These are phyloP conservation scores for Plodia interpunctella DNA, from an alignment of 1,140 invertebrate species.

Conservation along the genomic window DNA sequence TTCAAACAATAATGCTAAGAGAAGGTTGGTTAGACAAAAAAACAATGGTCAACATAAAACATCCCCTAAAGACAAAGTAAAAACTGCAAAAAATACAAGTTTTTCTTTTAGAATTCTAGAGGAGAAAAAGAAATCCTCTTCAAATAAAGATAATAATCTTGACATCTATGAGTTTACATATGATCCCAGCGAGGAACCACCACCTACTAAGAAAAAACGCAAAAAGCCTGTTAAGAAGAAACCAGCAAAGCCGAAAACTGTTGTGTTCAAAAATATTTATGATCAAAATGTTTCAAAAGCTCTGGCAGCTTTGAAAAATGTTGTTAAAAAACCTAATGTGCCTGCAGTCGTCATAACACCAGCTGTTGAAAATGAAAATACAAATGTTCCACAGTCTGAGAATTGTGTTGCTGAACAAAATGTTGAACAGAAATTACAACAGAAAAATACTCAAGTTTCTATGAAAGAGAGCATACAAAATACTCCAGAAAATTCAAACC, in stretches of 20 bases:
- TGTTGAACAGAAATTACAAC: not conserved
- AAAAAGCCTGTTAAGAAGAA: constrained; percentile 37
- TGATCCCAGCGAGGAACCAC: constrained; percentile 63
- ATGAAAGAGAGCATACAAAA: not conserved
- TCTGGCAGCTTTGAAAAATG: constrained; percentile 48
- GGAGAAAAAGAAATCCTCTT: constrained; percentile 34
- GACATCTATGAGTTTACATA: constrained; percentile 69
- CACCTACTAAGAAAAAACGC: constrained; percentile 56
- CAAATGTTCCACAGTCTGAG: constrained; percentile 7
- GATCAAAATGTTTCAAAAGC: constrained; percentile 57
- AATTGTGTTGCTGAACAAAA: constrained; percentile 11
- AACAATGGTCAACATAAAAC: constrained; percentile 18
- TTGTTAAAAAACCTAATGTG: constrained; percentile 26
- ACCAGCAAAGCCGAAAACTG: constrained; percentile 40
- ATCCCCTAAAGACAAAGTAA: constrained; percentile 17
- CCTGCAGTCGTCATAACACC: constrained; percentile 1
- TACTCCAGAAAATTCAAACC: constrained; percentile 3
- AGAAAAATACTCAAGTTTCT: not conserved
- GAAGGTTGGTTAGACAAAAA: constrained; percentile 9
- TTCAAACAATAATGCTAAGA: constrained; percentile 45
- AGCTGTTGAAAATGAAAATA: constrained; percentile 15
- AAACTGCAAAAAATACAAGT: constrained; percentile 25
- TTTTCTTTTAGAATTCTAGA: constrained; percentile 45
- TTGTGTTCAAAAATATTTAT: constrained; percentile 51
- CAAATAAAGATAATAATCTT: constrained; percentile 40